Percentiles rank a stretch among this genome's conserved stretches.
phyloP scores from a whole-genome alignment of 2,888 invertebrate species.

The Phaedon cochleariae region DNA sequence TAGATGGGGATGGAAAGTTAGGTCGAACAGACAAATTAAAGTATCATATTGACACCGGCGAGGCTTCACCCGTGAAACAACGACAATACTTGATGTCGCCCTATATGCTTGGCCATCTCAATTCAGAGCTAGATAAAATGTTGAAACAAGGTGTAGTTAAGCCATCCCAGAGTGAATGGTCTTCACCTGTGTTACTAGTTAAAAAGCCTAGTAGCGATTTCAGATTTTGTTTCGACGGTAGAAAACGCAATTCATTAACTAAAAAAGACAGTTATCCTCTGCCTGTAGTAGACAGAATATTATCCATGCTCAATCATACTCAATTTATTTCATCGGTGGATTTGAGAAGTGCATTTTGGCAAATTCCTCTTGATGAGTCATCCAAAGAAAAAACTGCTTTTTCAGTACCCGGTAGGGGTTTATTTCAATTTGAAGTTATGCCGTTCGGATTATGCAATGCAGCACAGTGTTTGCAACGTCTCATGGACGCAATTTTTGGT shows the following conservation, averaged over 20 bases:
- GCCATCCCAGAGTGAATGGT: conserved; percentile 11
- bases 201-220: conserved; percentile 17
- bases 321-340: conserved; percentile 26
- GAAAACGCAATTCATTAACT: conserved; percentile 24
- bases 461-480: conserved; percentile 1
- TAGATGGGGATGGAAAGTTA: not conserved
- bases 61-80: conserved; percentile 10
- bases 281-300: conserved; percentile 25
- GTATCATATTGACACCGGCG: conserved; percentile 17
- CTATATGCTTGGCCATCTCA: conserved; percentile 20
- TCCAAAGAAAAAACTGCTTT: conserved; percentile 29
- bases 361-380: conserved; percentile 18
- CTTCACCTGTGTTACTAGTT: conserved; percentile 22
- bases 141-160: conserved; percentile 19
- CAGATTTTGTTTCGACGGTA: conserved; percentile 28
- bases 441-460: conserved; percentile 12
- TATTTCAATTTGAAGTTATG: conserved; percentile 9
- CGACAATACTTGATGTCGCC: conserved; percentile 22
- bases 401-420: conserved; percentile 1
- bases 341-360: conserved; percentile 24
- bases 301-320: conserved; percentile 20
- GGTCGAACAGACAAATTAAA: conserved; percentile 11
- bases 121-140: conserved; percentile 20
- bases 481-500: not conserved
- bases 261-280: conserved; percentile 24